Base-by-base conservation (phyloP, 1,140 invertebrate genomes). In the Battus philenor region DNA sequence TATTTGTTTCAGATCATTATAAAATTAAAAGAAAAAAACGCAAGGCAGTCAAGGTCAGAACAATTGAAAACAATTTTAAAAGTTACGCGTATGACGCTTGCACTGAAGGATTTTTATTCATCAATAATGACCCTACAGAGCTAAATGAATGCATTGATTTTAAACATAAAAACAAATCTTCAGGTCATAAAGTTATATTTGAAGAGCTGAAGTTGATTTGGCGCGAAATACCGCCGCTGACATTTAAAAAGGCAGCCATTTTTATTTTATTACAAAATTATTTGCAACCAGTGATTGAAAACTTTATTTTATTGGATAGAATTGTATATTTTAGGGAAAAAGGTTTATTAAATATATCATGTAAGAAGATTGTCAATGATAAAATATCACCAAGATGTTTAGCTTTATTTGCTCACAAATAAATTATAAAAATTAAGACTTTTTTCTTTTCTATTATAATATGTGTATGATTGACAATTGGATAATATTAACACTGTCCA, bases 291-390 rank as follows among this genome's bases (percentile, higher is more conserved):
- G 72, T 91, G 6, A 89, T 91, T 53, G 92, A 94, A 75, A 91
- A 90, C 54, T 63, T 92, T n/a, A 74, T 94, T 20, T 79, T 93
- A 8, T 78, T 90, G 12, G 92, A 94, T 62, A 87, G 91, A 53
- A 64, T 91, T 34, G 74, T 90, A 27, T 93, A 89, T 68, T 81
- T 93, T 30, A 66, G 83, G 54, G 91, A 93, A 65, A 74, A 86
- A 43, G 87, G 66, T 9, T 39, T 87, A 59, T 59, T 41, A 22
- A 72, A 70, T 60, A 88, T 87, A 47, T 55, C 61, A 41, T 87
- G 89, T 29, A 86, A 89, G 39, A 89, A 87, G 60, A 78, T 90
- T 33, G 80, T 90, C 33, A 74, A 90, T 72, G 87, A 88, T 34
- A 67, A 68, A 26, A 68, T 90, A 53, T 91, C 90, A 4, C 89